Evolutionary conservation across 2,113 vertebrate genomes (phyloP).

Genomic region (Leptocoma aspasia): DNA sequence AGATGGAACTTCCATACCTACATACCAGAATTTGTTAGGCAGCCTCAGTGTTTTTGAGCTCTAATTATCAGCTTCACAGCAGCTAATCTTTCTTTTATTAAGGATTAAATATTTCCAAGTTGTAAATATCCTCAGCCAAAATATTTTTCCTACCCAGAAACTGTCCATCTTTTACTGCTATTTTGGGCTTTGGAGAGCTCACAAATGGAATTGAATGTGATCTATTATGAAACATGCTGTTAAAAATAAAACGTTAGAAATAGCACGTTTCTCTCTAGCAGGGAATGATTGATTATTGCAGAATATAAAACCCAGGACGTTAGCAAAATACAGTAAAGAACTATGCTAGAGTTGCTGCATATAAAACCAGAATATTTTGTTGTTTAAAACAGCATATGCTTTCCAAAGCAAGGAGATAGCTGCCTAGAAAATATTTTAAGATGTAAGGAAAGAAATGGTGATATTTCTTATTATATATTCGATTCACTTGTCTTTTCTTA

Average conservation of each 20-base stretch:
- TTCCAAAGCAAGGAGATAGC: neutral
- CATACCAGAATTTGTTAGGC: neutral
- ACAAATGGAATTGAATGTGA: constrained; percentile 61
- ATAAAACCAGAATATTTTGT: neutral
- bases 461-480: neutral
- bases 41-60: neutral
- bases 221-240: constrained; percentile 66
- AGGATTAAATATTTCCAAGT: constrained; percentile 13
- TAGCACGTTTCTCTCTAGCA: constrained; percentile 54
- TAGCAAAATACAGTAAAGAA: constrained; percentile 7
- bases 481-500: neutral
- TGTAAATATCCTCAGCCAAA: constrained; percentile 23
- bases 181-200: constrained; percentile 56
- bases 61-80: neutral
- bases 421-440: constrained; percentile 39
- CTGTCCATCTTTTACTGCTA: constrained; percentile 48
- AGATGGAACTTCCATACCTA: neutral
- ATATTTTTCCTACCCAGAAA: constrained; percentile 48
- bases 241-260: constrained; percentile 68
- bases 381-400: neutral
- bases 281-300: constrained; percentile 53
- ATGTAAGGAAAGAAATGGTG: neutral
- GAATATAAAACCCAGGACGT: neutral
- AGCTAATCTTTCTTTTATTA: constrained; percentile 6
- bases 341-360: neutral